These are phyloP conservation scores for Rhadinocentrus ornatus DNA, from an alignment of 2,797 vertebrate genomes.

Conservation along the genomic window DNA sequence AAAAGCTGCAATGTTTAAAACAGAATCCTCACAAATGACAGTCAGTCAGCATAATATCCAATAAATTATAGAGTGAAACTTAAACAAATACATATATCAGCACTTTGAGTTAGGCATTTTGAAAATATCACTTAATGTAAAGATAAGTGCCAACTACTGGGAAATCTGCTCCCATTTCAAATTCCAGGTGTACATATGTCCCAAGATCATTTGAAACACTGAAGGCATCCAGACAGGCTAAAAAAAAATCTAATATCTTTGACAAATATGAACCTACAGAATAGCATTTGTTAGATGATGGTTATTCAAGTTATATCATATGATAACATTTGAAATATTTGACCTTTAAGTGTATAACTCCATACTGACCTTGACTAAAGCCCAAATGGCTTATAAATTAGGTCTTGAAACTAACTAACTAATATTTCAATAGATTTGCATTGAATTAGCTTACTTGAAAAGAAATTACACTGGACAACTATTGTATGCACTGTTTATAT, in stretches of 20 bases:
- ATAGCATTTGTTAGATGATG: not conserved
- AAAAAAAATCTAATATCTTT: not conserved
- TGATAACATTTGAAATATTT: not conserved
- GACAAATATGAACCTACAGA: not conserved
- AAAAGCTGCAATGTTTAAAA: slow-evolving; percentile 61
- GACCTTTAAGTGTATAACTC: slow-evolving; percentile 23
- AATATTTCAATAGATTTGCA: slow-evolving; percentile 10
- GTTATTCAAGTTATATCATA: slow-evolving; percentile 7
- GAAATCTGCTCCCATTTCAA: slow-evolving; percentile 6
- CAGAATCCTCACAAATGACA: slow-evolving; percentile 28
- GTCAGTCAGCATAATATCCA: slow-evolving; percentile 32
- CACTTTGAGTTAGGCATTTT: slow-evolving; percentile 15
- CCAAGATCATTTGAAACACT: not conserved
- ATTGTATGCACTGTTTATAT: not conserved
- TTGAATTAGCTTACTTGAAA: slow-evolving; percentile 1
- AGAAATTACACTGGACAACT: not conserved
- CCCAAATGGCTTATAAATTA: slow-evolving; percentile 16
- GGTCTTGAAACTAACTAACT: slow-evolving; percentile 4
- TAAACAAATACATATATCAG: slow-evolving; percentile 22
- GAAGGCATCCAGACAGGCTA: not conserved
- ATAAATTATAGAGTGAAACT: slow-evolving; percentile 30
- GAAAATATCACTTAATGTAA: slow-evolving; percentile 16
- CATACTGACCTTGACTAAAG: slow-evolving; percentile 34
- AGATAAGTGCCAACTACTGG: slow-evolving; percentile 12
- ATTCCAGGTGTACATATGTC: not conserved